Base-by-base conservation (phyloP, 1,140 invertebrate species). In the Trichomalopsis sarcophagae region DNA sequence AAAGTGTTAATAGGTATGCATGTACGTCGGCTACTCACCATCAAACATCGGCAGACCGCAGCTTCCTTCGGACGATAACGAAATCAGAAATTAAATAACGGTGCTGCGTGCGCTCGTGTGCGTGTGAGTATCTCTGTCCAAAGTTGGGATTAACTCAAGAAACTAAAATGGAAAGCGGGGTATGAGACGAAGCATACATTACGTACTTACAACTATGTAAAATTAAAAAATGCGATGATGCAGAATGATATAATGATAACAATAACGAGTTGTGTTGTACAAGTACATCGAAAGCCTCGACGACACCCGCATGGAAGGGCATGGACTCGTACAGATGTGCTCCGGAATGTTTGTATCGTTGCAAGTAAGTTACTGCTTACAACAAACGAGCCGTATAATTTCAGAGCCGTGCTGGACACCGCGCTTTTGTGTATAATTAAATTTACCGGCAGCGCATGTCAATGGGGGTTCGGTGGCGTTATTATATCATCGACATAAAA, bases 41-140 rank as follows among this genome's bases (percentile, higher is more conserved):
- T 93, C 91, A 85, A 91, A 92, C 92, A 93, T 93, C 88, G 87
- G 89, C 90, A 85, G 87, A 90, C 84, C 69, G 87, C 87, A 85
- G 86, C 88, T 88, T 90, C 89, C 89, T 91, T 88, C 86, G 78
- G 84, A 71, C 17, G 83, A 90, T 89, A 90, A 89, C 87, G 87
- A 89, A 88, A 90, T 87, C 84, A 81, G 71, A 91, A 91, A 90
- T 90, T 87, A 92, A 90, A 88, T 88, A 91, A 91, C 89, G 86
- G 86, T 89, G 88, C 85, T 55, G 86, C 87, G 82, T 62, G 55
- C 17, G 55, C 50, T 55, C 23, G 23, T 69, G 17, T 71, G 27
- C 23, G 68, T 27, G 10, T 71, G 68, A 33, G 27, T 71, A 5
- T 27, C 81, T 86, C 82, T 86, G 87, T 88, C 88, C 88, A 88